Evolutionary conservation across 2,797 vertebrate genomes (phyloP), one percentile per base, ranked within the genome.

Genomic region (Cynodonichthys magdalenae): DNA sequence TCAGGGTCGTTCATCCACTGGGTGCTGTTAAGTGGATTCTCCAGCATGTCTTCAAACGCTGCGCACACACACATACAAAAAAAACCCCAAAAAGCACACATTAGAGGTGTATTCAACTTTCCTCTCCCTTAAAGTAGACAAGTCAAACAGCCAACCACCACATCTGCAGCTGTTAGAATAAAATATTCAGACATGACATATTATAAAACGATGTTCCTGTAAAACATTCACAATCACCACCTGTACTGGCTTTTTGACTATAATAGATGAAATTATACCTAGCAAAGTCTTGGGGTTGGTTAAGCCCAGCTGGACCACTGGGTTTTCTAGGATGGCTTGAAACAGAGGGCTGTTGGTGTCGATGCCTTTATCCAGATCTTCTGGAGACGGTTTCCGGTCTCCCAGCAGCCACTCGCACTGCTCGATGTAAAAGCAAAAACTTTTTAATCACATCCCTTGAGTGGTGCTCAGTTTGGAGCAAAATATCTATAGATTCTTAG

Each of bases 1-100:
- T 99, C 97, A 0, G 98, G 96, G 86, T 99, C 98, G 0, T 98
- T 99, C 98, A 99, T 99, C 97, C 98, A 99, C 92, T 99, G 98
- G 14, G 97, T 98, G 93, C 97, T 99, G 93, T 97, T 99, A 68
- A 99, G 90, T 1, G 98, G 98, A 85, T 98, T 99, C 91, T 99
- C 97, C 77, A 99, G 91, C 98, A 99, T 99, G 87, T 99, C 98
- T 85, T 99, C 97, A 51, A 99, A 99, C 0, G 97, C 98, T 99
- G 92, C 36, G 60, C 45, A 69, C 36, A 39, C 15, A 58, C 2
- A 39, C 11, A 36, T 3, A 4, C 11, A 36, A 9, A 36, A 18
- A 34, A 47, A 45, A 69, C 59, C 77, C 42, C n/a, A 61, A n/a
- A n/a, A n/a, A n/a, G n/a, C 34, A 39, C 47, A 15, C 9, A 4